These are phyloP conservation scores for Drosophila phalerata DNA, from an alignment of 2,888 invertebrate species.

Conservation along the genomic window DNA sequence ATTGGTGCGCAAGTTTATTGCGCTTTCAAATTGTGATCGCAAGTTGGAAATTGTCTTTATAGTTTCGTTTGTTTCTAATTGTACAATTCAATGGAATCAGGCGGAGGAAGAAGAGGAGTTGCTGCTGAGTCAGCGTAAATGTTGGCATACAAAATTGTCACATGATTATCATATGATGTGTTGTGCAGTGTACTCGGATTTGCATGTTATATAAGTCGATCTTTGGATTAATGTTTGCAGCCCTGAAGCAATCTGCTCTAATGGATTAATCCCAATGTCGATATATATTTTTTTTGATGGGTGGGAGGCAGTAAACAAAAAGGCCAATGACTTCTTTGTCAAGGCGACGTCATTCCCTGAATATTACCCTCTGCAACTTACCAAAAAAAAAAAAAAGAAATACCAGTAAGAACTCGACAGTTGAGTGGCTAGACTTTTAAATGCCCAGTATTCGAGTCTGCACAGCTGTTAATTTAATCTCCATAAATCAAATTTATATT, in stretches of 20 bases:
- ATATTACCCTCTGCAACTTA: conserved; percentile 26
- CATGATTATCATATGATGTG: conserved; percentile 75
- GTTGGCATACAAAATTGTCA: conserved; percentile 59
- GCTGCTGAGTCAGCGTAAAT: conserved; percentile 55
- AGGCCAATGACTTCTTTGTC: conserved; percentile 70
- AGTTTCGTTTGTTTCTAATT: conserved; percentile 63
- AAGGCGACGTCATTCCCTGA: conserved; percentile 29
- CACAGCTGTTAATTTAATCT: too few relatives aligned
- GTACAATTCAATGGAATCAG: conserved; percentile 52
- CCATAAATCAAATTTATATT: too few relatives aligned
- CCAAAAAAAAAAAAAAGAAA: conserved; percentile 10
- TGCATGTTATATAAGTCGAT: conserved; percentile 50
- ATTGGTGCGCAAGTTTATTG: conserved; percentile 65
- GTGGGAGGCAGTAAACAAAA: conserved; percentile 35
- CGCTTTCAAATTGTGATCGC: conserved; percentile 46
- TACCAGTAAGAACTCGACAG: too few relatives aligned
- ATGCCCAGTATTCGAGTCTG: not conserved
- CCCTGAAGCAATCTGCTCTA: conserved; percentile 59
- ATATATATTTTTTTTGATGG: conserved; percentile 22
- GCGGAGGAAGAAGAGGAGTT: conserved; percentile 1
- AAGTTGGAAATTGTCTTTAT: conserved; percentile 27
- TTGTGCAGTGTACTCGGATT: conserved; percentile 32
- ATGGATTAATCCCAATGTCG: conserved; percentile 54
- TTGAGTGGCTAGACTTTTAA: not conserved
- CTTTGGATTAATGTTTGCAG: conserved; percentile 52